phyloP scores from a whole-genome alignment of 2,888 invertebrate genomes.

The Linyphia triangularis region DNA sequence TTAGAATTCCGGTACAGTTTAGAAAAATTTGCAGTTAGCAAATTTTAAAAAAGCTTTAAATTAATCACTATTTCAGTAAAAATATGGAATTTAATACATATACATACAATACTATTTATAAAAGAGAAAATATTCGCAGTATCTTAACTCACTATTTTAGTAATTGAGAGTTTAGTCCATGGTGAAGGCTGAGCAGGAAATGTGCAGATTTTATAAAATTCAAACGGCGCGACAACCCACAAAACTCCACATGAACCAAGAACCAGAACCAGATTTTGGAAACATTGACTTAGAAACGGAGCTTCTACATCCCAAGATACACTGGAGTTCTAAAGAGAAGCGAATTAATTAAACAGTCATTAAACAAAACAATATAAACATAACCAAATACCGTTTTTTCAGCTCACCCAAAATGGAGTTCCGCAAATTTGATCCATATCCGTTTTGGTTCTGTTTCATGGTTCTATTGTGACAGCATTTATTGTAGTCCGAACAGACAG shows the following conservation, averaged over 20 bases:
- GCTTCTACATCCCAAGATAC: slow-evolving; percentile 57
- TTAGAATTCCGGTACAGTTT: background rate
- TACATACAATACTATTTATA: no score
- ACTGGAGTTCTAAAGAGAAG: slow-evolving; percentile 44
- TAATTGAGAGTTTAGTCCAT: slow-evolving; percentile 45
- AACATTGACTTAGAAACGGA: slow-evolving; percentile 55
- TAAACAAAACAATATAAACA: background rate
- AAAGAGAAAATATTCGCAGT: no score
- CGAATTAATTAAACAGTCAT: no score
- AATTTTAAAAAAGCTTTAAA: background rate
- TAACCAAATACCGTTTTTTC: background rate
- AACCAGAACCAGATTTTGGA: slow-evolving; percentile 52
- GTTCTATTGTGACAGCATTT: background rate
- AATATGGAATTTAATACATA: background rate
- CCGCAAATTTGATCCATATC: slow-evolving; percentile 23
- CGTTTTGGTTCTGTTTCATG: background rate
- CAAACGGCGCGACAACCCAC: slow-evolving; percentile 66
- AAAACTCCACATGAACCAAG: slow-evolving; percentile 60
- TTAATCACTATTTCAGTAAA: background rate
- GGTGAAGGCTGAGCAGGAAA: slow-evolving; percentile 16
- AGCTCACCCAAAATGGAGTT: slow-evolving; percentile 48
- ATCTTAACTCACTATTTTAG: slow-evolving; percentile 45
- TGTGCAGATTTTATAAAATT: slow-evolving; percentile 48
- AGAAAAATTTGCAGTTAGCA: no score
- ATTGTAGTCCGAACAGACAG: background rate